Evolutionary conservation across 2,888 invertebrate genomes (phyloP).

Genomic region (Ceraclea dissimilis): DNA sequence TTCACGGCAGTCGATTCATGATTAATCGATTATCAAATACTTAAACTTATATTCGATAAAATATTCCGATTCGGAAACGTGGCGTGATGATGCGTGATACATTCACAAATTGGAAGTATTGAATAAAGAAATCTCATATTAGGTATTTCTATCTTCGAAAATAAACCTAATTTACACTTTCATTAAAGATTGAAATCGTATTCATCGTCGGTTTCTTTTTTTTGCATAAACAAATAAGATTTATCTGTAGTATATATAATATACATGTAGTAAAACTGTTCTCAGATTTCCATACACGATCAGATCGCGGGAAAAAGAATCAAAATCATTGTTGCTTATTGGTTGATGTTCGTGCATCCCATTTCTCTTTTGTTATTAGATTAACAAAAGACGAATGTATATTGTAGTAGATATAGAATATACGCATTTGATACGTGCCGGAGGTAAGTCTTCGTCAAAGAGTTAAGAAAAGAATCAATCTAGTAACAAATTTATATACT

Average conservation of each 20-base stretch:
- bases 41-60: not conserved
- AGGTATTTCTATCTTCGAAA: not conserved
- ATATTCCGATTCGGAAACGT: slow-evolving; percentile 1
- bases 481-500: no score
- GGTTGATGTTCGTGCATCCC: slow-evolving; percentile 25
- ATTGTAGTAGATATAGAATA: no score
- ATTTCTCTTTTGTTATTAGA: slow-evolving; percentile 23
- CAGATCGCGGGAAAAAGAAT: slow-evolving; percentile 27
- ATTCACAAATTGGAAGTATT: not conserved
- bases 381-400: slow-evolving; percentile 22
- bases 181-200: not conserved
- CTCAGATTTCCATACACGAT: slow-evolving; percentile 28
- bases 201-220: not conserved
- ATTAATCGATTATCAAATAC: not conserved
- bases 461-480: no score
- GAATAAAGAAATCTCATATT: not conserved
- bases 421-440: no score
- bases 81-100: slow-evolving; percentile 16
- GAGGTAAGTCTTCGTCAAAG: no score
- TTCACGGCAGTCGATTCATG: not conserved
- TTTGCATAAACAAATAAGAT: slow-evolving; percentile 4
- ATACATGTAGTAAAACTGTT: slow-evolving; percentile 21
- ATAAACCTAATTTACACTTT: not conserved
- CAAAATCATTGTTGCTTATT: slow-evolving; percentile 22
- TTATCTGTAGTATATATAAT: slow-evolving; percentile 3